Percentiles rank a stretch among this genome's conserved stretches.
These are phyloP conservation scores for Semaprochilodus insignis DNA, from an alignment of 2,797 vertebrate species.

Conservation along the genomic window DNA sequence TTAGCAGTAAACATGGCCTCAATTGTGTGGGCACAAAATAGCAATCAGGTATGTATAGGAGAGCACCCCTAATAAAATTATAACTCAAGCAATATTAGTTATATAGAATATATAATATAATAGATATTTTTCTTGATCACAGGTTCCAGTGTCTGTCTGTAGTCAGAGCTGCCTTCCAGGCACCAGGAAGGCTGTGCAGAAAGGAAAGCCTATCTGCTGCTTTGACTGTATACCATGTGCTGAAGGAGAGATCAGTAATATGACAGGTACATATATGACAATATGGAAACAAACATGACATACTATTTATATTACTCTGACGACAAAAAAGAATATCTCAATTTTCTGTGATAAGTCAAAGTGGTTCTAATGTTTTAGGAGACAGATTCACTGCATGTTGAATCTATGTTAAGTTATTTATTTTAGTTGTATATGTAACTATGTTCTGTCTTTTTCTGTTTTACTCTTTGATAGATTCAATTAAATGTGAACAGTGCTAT, in stretches of 20 bases:
- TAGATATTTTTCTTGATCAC: conserved; percentile 26
- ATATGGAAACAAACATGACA: too few relatives aligned
- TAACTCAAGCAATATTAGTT: conserved; percentile 31
- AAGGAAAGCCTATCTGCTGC: conserved; percentile 75
- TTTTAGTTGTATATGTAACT: background rate
- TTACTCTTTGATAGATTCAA: conserved; percentile 71
- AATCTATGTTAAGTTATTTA: background rate
- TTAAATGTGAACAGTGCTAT: conserved; percentile 61
- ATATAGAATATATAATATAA: too few relatives aligned
- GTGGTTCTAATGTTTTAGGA: too few relatives aligned
- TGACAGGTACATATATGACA: conserved; percentile 65
- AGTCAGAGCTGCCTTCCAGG: conserved; percentile 71
- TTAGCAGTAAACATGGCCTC: conserved; percentile 65
- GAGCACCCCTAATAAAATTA: background rate
- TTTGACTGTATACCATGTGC: conserved; percentile 76
- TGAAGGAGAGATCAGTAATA: conserved; percentile 76
- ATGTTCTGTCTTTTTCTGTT: too few relatives aligned
- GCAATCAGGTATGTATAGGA: conserved; percentile 57
- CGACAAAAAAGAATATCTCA: too few relatives aligned
- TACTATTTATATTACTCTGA: too few relatives aligned
- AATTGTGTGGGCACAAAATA: conserved; percentile 71
- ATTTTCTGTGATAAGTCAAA: too few relatives aligned
- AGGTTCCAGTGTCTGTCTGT: conserved; percentile 73
- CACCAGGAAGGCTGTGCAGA: conserved; percentile 72
- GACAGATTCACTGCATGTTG: too few relatives aligned